These are phyloP conservation scores for Pseudocheirus occidentalis DNA, from an alignment of 2,797 vertebrate species.

Conservation along the genomic window DNA sequence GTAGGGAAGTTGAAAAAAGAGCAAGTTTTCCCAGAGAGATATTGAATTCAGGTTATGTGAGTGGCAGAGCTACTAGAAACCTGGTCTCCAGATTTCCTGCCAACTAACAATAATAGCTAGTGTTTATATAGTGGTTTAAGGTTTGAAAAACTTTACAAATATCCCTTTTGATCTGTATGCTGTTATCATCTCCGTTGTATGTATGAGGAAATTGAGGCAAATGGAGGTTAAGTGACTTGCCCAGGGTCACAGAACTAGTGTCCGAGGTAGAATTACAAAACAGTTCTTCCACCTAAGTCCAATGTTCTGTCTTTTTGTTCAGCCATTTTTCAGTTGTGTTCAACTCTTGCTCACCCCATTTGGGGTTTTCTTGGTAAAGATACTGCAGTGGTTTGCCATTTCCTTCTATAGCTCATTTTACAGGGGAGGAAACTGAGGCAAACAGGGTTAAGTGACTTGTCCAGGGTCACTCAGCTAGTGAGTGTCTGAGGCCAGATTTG, in stretches of 20 bases:
- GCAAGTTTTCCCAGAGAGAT: background rate
- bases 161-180: too few relatives aligned
- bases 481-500: background rate
- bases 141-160: background rate
- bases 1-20: background rate
- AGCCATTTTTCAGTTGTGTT: background rate
- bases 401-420: background rate
- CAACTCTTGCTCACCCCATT: background rate
- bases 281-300: background rate
- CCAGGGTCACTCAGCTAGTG: background rate
- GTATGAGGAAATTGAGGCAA: background rate
- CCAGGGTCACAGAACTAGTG: background rate
- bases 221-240: background rate
- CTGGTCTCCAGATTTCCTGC: background rate
- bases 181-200: background rate
- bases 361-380: background rate
- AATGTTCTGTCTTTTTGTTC: background rate
- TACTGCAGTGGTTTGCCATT: background rate
- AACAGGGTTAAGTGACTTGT: background rate
- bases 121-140: background rate
- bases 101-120: background rate
- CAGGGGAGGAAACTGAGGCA: background rate
- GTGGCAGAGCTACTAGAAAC: background rate
- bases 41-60: background rate
- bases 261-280: background rate